Percentiles rank a stretch among this genome's conserved stretches.
These are phyloP conservation scores for Ophion slaviceki DNA, from an alignment of 2,888 invertebrate species.

Conservation along the genomic window DNA sequence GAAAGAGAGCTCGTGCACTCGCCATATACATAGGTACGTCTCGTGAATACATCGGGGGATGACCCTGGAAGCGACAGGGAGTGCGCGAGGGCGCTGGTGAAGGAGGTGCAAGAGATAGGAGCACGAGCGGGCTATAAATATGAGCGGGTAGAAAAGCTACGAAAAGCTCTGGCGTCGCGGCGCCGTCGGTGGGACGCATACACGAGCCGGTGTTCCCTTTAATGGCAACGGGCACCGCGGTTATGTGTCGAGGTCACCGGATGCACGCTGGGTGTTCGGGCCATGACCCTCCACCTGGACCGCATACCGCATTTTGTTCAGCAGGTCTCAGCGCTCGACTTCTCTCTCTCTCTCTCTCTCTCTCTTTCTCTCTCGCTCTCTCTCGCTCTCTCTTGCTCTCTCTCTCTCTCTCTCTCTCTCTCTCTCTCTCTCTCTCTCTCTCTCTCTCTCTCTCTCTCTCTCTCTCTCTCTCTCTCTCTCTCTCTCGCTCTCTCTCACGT, in stretches of 20 bases:
- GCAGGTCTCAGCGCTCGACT: constrained; percentile 19
- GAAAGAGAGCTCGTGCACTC: constrained; percentile 14
- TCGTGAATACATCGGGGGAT: constrained; percentile 46
- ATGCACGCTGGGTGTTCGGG: constrained; percentile 31
- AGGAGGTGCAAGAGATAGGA: constrained; percentile 66
- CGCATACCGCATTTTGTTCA: constrained; percentile 74
- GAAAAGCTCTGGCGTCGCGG: constrained; percentile 70
- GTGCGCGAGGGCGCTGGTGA: constrained; percentile 16
- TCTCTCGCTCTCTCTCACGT: constrained; percentile 42
- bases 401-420: constrained; percentile 43
- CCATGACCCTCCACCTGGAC: constrained; percentile 59
- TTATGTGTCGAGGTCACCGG: constrained; percentile 48
- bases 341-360: constrained; percentile 38
- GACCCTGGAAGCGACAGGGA: constrained; percentile 8
- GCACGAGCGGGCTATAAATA: constrained; percentile 69
- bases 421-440: constrained; percentile 41
- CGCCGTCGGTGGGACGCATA: constrained; percentile 64
- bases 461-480: constrained; percentile 39
- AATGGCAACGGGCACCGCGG: constrained; percentile 63
- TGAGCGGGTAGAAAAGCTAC: constrained; percentile 66
- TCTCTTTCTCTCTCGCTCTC: constrained; percentile 42
- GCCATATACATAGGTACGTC: constrained; percentile 22
- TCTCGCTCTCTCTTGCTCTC: constrained; percentile 31
- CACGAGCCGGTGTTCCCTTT: constrained; percentile 67
- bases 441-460: constrained; percentile 37